phyloP scores from a whole-genome alignment of 2,888 invertebrate species.

The Smittia sp. region DNA sequence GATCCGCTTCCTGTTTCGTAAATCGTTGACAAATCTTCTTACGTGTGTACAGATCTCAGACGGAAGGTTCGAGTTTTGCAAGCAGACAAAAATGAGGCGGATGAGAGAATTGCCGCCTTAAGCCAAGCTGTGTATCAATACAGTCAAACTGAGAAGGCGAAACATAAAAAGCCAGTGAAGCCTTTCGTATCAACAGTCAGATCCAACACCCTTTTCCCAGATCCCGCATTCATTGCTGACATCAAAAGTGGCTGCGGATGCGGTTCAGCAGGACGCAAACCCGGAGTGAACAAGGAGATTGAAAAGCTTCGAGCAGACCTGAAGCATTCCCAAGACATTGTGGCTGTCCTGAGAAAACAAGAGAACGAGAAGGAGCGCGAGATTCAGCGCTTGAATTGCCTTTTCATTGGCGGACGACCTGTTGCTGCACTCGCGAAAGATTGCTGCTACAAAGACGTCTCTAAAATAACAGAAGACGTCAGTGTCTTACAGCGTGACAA shows the following conservation, averaged over 20 bases:
- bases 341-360: slow-evolving; percentile 54
- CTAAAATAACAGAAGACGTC: slow-evolving; percentile 58
- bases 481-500: slow-evolving; percentile 62
- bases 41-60: slow-evolving; percentile 53
- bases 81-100: slow-evolving; percentile 55
- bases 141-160: slow-evolving; percentile 49
- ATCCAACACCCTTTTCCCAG: slow-evolving; percentile 48
- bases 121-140: slow-evolving; percentile 54
- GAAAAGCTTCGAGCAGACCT: slow-evolving; percentile 53
- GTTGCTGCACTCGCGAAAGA: slow-evolving; percentile 63
- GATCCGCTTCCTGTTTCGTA: slow-evolving; percentile 2
- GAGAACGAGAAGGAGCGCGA: slow-evolving; percentile 62
- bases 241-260: slow-evolving; percentile 49
- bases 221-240: slow-evolving; percentile 40
- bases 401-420: slow-evolving; percentile 72
- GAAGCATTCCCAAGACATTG: slow-evolving; percentile 52
- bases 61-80: slow-evolving; percentile 57
- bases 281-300: slow-evolving; percentile 50
- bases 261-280: slow-evolving; percentile 46
- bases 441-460: slow-evolving; percentile 61
- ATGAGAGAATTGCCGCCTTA: slow-evolving; percentile 56
- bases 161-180: slow-evolving; percentile 47
- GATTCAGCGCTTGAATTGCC: slow-evolving; percentile 64
- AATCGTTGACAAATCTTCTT: slow-evolving; percentile 33
- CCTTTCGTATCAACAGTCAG: slow-evolving; percentile 52